Percentiles rank a stretch among this genome's conserved stretches.
Evolutionary conservation across 2,888 invertebrate species (phyloP).

Genomic region (Chydorus sphaericus): DNA sequence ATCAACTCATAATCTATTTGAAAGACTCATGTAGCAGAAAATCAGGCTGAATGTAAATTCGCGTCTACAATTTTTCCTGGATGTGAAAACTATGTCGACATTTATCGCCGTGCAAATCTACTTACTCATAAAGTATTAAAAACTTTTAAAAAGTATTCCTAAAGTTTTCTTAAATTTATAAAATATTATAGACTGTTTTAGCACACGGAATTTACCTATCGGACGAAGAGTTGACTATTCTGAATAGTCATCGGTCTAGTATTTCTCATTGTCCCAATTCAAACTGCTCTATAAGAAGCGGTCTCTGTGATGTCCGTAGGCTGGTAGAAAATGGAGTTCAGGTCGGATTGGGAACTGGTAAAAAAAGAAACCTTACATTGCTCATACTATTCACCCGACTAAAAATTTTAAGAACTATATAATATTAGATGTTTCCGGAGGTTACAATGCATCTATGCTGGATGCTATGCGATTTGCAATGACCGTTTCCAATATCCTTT

Average conservation of each 20-base stretch:
- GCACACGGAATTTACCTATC: conserved; percentile 68
- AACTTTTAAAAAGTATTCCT: neutral
- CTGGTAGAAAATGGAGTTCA: conserved; percentile 46
- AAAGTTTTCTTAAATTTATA: neutral
- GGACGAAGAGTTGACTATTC: conserved; percentile 48
- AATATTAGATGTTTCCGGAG: conserved; percentile 64
- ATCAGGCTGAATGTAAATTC: conserved; percentile 49
- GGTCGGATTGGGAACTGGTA: conserved; percentile 77
- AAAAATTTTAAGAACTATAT: neutral
- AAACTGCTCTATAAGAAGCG: conserved; percentile 64
- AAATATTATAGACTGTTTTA: conserved; percentile 46
- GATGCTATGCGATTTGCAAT: conserved; percentile 57
- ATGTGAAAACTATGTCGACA: conserved; percentile 48
- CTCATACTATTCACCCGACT: no score
- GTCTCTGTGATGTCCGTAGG: conserved; percentile 58
- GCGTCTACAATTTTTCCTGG: conserved; percentile 43
- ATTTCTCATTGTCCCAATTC: conserved; percentile 78
- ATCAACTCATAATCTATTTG: conserved; percentile 4
- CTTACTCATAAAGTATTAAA: conserved; percentile 51
- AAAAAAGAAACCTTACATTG: no score
- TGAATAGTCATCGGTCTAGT: conserved; percentile 45
- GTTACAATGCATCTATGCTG: conserved; percentile 57
- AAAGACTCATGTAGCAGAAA: conserved; percentile 78
- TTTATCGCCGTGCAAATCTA: conserved; percentile 58
- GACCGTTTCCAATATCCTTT: conserved; percentile 53